Conservation (phyloP, 2,797 vertebrate species). For the Vipera ursinii region DNA sequence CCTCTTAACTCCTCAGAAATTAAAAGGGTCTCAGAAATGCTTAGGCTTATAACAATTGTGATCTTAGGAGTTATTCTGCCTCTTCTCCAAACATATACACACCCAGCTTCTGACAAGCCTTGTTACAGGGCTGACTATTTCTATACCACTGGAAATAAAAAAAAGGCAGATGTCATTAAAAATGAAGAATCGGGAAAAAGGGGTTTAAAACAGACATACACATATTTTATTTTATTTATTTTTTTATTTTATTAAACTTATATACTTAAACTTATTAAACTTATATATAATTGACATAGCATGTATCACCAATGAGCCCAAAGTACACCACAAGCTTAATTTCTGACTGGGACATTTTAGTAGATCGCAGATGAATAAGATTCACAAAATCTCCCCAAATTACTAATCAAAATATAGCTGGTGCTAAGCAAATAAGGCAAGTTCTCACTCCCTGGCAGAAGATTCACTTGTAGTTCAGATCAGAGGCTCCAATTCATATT, state of each 20-base stretch:
- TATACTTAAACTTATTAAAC: too few species aligned
- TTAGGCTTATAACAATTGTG: not conserved
- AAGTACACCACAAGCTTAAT: conserved; percentile 48
- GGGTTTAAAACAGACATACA: not conserved
- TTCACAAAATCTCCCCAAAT: conserved; percentile 73
- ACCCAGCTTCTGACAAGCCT: not conserved
- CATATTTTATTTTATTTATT: too few species aligned
- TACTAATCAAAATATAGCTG: conserved; percentile 73
- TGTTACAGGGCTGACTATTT: conserved; percentile 47
- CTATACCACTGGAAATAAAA: conserved; percentile 38
- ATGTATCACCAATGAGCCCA: not conserved
- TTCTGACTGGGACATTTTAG: conserved; percentile 58
- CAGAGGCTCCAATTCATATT: conserved; percentile 71
- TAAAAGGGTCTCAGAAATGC: not conserved
- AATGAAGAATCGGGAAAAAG: conserved; percentile 27
- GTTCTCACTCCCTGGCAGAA: conserved; percentile 73
- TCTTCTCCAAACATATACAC: rapidly evolving
- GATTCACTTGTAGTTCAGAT: conserved; percentile 80
- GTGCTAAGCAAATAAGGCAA: conserved; percentile 71
- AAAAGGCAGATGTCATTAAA: conserved; percentile 22
- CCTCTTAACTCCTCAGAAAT: not conserved
- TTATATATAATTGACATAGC: rapidly evolving
- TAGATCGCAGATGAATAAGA: conserved; percentile 68
- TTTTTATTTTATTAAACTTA: too few species aligned
- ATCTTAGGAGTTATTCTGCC: not conserved